Conservation (phyloP, 2,113 vertebrate species). For the Indri indri region DNA sequence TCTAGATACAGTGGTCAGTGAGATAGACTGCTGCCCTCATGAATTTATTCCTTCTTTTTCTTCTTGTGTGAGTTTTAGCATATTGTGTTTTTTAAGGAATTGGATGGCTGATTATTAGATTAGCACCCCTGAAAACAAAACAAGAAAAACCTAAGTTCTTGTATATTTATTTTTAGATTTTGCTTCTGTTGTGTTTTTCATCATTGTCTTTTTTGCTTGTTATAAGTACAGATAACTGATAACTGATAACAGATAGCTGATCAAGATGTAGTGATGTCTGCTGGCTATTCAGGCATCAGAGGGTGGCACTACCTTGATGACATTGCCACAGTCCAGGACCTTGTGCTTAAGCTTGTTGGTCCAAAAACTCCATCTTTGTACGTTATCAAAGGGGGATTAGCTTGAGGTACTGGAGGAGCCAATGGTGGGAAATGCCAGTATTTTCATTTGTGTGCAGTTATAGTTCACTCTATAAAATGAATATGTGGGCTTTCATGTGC, state of each 20-base stretch:
- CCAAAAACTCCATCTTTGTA: background rate
- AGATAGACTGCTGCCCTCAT: background rate
- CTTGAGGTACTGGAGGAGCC: background rate
- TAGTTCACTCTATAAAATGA: slow-evolving; percentile 11
- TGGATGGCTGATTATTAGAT: background rate
- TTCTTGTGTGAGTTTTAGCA: no score
- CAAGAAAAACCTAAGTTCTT: background rate
- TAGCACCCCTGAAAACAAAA: slow-evolving; percentile 20
- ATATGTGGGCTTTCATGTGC: background rate
- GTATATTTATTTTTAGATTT: slow-evolving; percentile 38
- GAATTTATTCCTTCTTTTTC: slow-evolving; percentile 14
- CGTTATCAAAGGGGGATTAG: background rate
- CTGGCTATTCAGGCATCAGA: background rate
- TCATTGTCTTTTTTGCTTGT: slow-evolving; percentile 25
- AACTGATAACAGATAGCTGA: background rate
- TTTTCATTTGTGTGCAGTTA: background rate
- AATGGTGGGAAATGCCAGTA: background rate
- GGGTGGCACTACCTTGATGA: background rate
- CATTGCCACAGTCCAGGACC: background rate
- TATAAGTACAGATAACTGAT: background rate
- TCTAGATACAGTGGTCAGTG: background rate
- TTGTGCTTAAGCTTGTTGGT: background rate
- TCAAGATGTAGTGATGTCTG: background rate
- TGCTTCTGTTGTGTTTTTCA: background rate
- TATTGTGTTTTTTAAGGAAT: no score